Evolutionary conservation across 2,113 vertebrate species (phyloP).

Genomic region (Charina bottae): DNA sequence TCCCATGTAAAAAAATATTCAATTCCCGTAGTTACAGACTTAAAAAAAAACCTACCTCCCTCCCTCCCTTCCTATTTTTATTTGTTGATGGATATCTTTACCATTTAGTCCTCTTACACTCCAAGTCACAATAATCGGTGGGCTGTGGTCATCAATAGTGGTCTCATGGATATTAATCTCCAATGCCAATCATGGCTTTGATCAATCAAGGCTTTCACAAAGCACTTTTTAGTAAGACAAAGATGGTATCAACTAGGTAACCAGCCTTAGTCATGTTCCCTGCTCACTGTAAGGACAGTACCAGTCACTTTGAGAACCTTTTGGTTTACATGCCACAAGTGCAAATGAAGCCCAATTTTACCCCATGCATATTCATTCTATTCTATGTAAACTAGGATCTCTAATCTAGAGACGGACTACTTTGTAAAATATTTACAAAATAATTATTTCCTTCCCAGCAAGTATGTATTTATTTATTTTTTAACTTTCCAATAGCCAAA

Average conservation of each 20-base stretch:
- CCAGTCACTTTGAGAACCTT: background rate
- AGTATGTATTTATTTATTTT: background rate
- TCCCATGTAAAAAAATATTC: too few species aligned
- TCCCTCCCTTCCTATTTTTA: background rate
- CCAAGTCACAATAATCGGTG: background rate
- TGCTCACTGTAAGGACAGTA: background rate
- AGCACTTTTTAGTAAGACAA: background rate
- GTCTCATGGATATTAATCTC: background rate
- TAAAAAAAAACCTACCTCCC: background rate
- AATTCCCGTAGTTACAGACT: background rate
- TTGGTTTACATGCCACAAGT: background rate
- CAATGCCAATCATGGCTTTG: background rate
- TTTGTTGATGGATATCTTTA: background rate
- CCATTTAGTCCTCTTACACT: too few species aligned
- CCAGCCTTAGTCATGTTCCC: background rate
- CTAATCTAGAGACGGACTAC: background rate
- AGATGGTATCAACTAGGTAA: background rate
- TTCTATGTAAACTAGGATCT: too few species aligned
- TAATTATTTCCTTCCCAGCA: background rate
- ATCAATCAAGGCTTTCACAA: background rate
- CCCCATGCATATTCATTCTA: background rate
- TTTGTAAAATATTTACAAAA: background rate
- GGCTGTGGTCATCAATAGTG: background rate
- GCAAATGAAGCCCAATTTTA: background rate
- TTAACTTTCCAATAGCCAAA: background rate